These are phyloP conservation scores for Rhincodon typus DNA, from an alignment of 2,797 vertebrate genomes.

Conservation along the genomic window DNA sequence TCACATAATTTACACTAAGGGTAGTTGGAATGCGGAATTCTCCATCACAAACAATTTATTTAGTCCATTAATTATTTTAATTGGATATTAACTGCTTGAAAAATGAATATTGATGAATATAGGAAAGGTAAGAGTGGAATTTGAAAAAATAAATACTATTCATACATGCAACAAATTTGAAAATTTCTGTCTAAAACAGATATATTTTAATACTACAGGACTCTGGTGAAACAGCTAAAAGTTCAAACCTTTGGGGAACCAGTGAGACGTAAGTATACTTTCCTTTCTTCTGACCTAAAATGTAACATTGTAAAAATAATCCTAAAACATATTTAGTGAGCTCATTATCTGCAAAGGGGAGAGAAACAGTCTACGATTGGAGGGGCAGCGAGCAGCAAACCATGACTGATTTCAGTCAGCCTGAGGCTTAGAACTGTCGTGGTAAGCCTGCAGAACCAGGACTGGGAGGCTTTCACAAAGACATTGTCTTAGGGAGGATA, in stretches of 20 bases:
- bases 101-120: not conserved
- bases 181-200: not conserved
- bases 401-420: no score
- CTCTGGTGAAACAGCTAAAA: conserved; percentile 79
- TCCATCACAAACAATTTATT: not conserved
- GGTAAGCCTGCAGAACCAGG: no score
- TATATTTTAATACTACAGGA: conserved; percentile 62
- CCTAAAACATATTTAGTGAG: not conserved
- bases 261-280: conserved; percentile 75
- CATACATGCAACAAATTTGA: not conserved
- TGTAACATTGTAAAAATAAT: not conserved
- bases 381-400: no score
- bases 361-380: no score
- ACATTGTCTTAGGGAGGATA: no score
- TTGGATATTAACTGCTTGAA: not conserved
- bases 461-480: no score
- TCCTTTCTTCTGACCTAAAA: conserved; percentile 16
- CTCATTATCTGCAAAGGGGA: no score
- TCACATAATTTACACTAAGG: not conserved
- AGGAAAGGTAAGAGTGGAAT: not conserved
- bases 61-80: not conserved
- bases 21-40: not conserved
- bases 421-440: no score
- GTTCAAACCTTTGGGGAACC: conserved; percentile 68
- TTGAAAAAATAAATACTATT: not conserved